Base-by-base conservation (phyloP, 2,888 invertebrate species). In the Scaptodrosophila latifasciaeformis region DNA sequence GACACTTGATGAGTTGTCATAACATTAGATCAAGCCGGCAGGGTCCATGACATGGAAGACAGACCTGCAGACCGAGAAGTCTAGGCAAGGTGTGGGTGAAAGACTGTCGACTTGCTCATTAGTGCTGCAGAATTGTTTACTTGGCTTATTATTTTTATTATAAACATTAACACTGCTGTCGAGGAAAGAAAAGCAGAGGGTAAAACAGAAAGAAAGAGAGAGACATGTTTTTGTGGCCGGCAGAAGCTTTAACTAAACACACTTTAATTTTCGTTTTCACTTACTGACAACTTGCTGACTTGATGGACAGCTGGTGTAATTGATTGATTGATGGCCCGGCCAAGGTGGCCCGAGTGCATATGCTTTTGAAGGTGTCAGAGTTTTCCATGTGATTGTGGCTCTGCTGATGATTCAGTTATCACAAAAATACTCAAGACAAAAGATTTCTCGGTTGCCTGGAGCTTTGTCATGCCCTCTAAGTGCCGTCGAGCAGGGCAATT, bases 1-100 rank as follows among this genome's bases (percentile, higher is more conserved):
- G 81, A 77, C 82, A 81, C 82, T 77, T 82, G 83, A 82, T 83
- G 82, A 75, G 83, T 82, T 82, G 82, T 83, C 84, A 82, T 83
- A 83, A 82, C 84, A 83, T 82, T 81, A 82, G 81, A 83, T 82
- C 77, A 80, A 67, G 67, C 66, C 65, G 59, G 40, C 51, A 54
- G 58, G 34, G 54, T 59, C 55, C 58, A 49, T 35, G 44, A 40
- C 34, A 39, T 30, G 21, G 35, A 39, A 29, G 17, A 29, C 19
- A 60, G 37, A 45, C 39, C 35, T 35, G 24, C 31, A 21, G 13
- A 21, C 5, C 10, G 30, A 15, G 30, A n/a, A n/a, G n/a, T n/a
- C n/a, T n/a, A n/a, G n/a, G 29, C n/a, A 30, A 6, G 18, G n/a
- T 45, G 19, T 13, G n/a, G 18, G 10, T 30, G 30, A 15, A 45